Evolutionary conservation across 2,888 invertebrate species (phyloP).

Genomic region (Ophion costatus): DNA sequence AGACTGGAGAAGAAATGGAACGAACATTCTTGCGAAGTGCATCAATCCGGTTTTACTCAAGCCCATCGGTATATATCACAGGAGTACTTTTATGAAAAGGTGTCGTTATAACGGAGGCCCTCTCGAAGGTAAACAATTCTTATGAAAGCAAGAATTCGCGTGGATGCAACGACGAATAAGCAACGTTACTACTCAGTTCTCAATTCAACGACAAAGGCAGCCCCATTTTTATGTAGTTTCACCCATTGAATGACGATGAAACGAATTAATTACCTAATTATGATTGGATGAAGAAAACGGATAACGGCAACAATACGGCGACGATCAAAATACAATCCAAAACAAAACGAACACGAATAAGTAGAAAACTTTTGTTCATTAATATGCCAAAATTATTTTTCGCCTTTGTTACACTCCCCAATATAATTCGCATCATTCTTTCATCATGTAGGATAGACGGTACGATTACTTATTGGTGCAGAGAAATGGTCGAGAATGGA

Average conservation of each 20-base stretch:
- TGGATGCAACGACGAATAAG: neutral
- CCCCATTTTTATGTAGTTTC: too few species aligned
- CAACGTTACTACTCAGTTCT: neutral
- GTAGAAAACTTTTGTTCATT: neutral
- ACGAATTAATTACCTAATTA: too few species aligned
- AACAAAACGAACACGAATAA: neutral
- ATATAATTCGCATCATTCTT: neutral
- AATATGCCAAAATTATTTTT: neutral
- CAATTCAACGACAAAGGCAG: too few species aligned
- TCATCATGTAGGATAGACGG: neutral
- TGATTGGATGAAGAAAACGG: neutral
- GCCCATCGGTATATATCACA: too few species aligned
- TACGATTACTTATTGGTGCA: neutral
- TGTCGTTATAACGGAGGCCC: too few species aligned
- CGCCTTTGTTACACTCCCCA: neutral
- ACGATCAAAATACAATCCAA: neutral
- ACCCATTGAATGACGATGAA: too few species aligned
- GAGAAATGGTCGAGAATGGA: neutral
- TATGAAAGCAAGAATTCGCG: too few species aligned
- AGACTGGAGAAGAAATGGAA: too few species aligned
- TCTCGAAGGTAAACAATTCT: too few species aligned
- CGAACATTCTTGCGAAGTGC: too few species aligned
- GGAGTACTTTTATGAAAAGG: too few species aligned
- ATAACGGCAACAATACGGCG: neutral
- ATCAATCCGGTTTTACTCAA: too few species aligned